A percentile compares a stretch with the other conserved stretches of the same genome.
These are phyloP conservation scores for Arvicanthis niloticus DNA, from an alignment of 2,113 vertebrate species.

Conservation along the genomic window DNA sequence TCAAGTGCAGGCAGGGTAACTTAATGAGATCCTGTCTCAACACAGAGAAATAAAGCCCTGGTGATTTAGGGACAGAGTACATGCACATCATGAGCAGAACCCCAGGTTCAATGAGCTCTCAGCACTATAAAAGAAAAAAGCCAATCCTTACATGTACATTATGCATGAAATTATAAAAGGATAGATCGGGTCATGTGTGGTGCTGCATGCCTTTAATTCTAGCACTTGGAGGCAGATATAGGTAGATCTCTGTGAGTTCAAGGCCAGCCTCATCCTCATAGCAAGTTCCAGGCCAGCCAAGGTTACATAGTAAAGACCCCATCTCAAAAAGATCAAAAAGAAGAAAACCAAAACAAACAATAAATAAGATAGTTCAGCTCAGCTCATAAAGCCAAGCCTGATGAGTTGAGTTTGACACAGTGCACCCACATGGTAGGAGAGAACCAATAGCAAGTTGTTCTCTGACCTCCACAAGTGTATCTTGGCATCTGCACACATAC, in stretches of 20 bases:
- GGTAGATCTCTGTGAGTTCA: background rate
- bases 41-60: background rate
- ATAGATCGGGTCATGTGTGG: background rate
- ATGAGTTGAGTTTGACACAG: background rate
- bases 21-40: background rate
- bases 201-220: background rate
- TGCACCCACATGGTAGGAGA: background rate
- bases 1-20: background rate
- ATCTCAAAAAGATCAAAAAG: background rate
- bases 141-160: background rate
- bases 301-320: background rate
- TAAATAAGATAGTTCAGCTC: background rate
- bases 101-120: background rate
- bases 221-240: background rate
- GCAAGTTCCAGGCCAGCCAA: background rate
- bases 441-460: background rate
- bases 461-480: background rate
- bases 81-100: background rate
- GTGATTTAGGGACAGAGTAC: background rate
- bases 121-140: background rate
- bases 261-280: background rate
- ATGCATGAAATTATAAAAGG: background rate
- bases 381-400: background rate
- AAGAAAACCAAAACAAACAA: background rate
- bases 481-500: no score